Percentiles rank a stretch among this genome's conserved stretches.
Evolutionary conservation across 2,113 vertebrate species (phyloP).

Genomic region (Henicopernis longicauda): DNA sequence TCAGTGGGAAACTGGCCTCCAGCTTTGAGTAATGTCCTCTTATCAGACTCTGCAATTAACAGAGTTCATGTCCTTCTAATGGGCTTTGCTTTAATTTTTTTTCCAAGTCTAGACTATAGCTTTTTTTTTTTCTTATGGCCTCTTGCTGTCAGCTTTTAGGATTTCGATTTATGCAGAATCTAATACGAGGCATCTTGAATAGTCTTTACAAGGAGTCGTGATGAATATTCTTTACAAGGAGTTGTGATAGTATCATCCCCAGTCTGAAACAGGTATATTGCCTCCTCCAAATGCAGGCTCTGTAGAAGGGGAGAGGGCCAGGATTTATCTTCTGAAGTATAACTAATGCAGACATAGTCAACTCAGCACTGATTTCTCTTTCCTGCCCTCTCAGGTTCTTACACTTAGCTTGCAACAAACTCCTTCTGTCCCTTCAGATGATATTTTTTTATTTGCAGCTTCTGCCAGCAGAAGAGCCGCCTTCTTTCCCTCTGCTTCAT

Average conservation of each 20-base stretch:
- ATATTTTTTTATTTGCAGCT: background rate
- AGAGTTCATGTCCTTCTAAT: background rate
- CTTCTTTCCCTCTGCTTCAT: background rate
- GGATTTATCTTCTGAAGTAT: background rate
- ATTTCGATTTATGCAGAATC: background rate
- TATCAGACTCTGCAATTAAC: background rate
- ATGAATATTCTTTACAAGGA: too few species aligned
- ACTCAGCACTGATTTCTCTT: background rate
- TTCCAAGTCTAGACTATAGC: background rate
- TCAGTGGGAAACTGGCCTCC: background rate
- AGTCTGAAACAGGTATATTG: background rate
- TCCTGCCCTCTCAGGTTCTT: background rate
- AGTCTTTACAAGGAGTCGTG: background rate
- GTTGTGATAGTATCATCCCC: background rate
- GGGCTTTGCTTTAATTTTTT: background rate
- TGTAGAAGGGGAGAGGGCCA: background rate
- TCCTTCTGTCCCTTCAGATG: background rate
- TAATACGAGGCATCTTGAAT: background rate
- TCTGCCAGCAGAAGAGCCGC: background rate
- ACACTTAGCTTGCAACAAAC: background rate
- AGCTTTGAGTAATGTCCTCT: background rate
- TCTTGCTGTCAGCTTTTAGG: background rate
- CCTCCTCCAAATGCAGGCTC: background rate
- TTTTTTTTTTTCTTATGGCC: background rate
- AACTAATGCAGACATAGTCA: background rate